Base-by-base conservation (phyloP, 2,797 vertebrate species). In the Gadopsis bispinosus region DNA sequence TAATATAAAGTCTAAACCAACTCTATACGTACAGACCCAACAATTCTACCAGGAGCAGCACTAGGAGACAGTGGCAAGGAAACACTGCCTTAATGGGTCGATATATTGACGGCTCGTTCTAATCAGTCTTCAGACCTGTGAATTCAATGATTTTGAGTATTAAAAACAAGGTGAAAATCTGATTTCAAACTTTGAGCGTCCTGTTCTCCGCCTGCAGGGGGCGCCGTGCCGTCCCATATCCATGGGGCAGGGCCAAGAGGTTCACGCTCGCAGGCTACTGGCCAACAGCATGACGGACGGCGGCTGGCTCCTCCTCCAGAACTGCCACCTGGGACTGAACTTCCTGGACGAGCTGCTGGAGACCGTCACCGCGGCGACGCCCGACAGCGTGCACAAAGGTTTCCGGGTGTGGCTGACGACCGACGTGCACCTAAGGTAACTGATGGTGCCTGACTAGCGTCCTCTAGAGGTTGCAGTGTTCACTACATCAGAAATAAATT, bases 251-350 rank as follows among this genome's bases (percentile, higher is more conserved):
- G 96, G 96, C 22, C 96, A 97, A 83, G 96, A 97, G 78, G 83
- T 95, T 17, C 96, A 96, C 33, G 96, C 96, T 80, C 95, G 96
- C 55, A 93, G 95, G 69, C 91, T 97, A 29, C 77, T 97, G 85
- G 94, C 90, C 79, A 93, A 91, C 71, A 96, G 95, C 69, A 95
- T 96, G 93, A 89, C 90, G 35, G 96, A 96, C 3, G 96, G 96
- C 37, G 96, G 96, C 58, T 97, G 96, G 96, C 93, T 97, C 37
- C 95, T 97, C 22, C 94, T 97, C 60, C 96, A 97, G 91, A 97
- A 97, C 89, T 96, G 96, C 62, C 96, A 97, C 84, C 94, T 97
- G 80, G 96, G 96, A 1, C 90, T 97, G 66, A 91, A 94, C 58
- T 97, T 97, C 88, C 92, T 97, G 87, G 91, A 94, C 10, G 96